These are phyloP conservation scores for Nylanderia fulva DNA, from an alignment of 1,140 invertebrate genomes.

Conservation along the genomic window DNA sequence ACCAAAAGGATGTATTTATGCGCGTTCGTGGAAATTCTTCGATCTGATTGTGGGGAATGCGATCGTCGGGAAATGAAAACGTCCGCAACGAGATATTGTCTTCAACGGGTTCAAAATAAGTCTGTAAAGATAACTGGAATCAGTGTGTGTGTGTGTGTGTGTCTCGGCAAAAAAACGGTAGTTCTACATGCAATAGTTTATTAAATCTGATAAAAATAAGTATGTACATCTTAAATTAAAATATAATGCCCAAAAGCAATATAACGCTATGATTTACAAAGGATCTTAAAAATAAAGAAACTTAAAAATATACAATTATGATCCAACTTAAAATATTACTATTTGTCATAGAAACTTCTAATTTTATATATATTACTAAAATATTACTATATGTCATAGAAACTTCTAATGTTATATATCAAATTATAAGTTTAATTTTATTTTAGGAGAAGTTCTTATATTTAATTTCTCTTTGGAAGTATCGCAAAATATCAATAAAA, in stretches of 20 bases:
- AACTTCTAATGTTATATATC: not conserved
- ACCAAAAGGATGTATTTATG: constrained; percentile 48
- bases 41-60: constrained; percentile 55
- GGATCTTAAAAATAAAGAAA: constrained; percentile 51
- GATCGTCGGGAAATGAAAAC: constrained; percentile 47
- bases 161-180: not conserved
- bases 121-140: not conserved
- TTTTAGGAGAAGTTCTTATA: not conserved
- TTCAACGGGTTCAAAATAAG: constrained; percentile 45
- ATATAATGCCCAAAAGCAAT: constrained; percentile 23
- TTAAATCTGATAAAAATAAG: constrained; percentile 40
- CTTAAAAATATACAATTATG: constrained; percentile 34
- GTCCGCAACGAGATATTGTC: constrained; percentile 49
- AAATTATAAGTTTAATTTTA: constrained; percentile 8
- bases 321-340: constrained; percentile 38
- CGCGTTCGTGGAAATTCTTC: constrained; percentile 56
- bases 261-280: not conserved
- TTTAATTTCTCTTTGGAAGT: not conserved
- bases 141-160: not conserved
- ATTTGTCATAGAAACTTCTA: constrained; percentile 18
- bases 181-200: constrained; percentile 37
- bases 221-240: constrained; percentile 58
- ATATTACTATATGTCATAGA: constrained; percentile 29
- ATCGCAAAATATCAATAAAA: constrained; percentile 19
- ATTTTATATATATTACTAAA: too few relatives aligned